A percentile compares a stretch with the other conserved stretches of the same genome.
These are phyloP conservation scores for Embidobia sp. DNA, from an alignment of 2,888 invertebrate species.

Conservation along the genomic window DNA sequence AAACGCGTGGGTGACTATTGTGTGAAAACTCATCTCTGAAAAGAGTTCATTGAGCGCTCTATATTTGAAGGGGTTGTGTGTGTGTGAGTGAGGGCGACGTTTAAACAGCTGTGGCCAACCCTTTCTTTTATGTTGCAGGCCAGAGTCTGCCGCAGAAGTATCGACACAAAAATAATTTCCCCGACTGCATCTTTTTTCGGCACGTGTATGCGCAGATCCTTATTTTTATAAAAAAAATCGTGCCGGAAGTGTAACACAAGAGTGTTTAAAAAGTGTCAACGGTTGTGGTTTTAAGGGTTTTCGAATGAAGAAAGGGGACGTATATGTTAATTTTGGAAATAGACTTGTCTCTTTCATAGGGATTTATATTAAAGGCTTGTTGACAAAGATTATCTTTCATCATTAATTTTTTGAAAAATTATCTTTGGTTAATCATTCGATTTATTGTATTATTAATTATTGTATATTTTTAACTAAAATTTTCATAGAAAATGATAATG, in stretches of 20 bases:
- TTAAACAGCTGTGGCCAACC: slow-evolving; percentile 64
- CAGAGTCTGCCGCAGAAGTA: slow-evolving; percentile 10
- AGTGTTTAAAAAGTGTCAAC: slow-evolving; percentile 37
- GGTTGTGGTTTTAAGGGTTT: slow-evolving; percentile 40
- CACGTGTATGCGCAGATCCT: slow-evolving; percentile 5
- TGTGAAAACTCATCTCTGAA: slow-evolving; percentile 42
- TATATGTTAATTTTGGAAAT: slow-evolving; percentile 21
- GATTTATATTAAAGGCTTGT: too few species aligned
- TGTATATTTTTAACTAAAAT: too few species aligned
- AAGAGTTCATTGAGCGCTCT: slow-evolving; percentile 39
- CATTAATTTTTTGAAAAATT: too few species aligned
- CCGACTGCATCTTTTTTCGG: slow-evolving; percentile 12
- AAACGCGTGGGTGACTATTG: slow-evolving; percentile 62
- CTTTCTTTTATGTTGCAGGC: slow-evolving; percentile 32
- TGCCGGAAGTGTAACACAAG: slow-evolving; percentile 48
- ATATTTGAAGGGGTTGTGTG: slow-evolving; percentile 61
- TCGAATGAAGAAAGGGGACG: background rate
- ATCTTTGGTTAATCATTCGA: too few species aligned
- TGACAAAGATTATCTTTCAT: too few species aligned
- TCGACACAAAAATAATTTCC: slow-evolving; percentile 47
- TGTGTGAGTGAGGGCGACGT: slow-evolving; percentile 38
- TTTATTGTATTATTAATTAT: too few species aligned
- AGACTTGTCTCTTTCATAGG: too few species aligned
- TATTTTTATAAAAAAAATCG: slow-evolving; percentile 37
- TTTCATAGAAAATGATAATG: too few species aligned